These are phyloP conservation scores for Meteorus sp. DNA, from an alignment of 1,140 invertebrate genomes.

Conservation along the genomic window DNA sequence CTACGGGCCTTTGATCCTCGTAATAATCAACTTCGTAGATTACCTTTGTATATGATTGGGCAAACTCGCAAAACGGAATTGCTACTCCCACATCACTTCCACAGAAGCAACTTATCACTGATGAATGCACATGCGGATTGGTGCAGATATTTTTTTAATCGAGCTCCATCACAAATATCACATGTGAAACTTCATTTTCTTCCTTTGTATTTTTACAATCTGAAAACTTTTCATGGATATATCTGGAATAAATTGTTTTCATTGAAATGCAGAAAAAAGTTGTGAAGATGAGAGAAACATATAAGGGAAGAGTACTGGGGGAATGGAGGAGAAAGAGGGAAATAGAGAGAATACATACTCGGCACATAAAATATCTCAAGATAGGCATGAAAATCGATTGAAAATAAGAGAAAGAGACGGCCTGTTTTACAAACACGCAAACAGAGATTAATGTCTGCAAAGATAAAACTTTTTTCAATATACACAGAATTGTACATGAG, in stretches of 20 bases:
- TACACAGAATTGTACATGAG: too few species aligned
- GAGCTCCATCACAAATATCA: too few species aligned
- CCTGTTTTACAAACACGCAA: background rate
- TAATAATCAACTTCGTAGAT: background rate
- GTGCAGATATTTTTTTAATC: too few species aligned
- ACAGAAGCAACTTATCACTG: too few species aligned
- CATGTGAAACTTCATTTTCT: background rate
- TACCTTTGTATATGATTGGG: background rate
- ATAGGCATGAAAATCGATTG: too few species aligned
- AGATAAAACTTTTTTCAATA: background rate
- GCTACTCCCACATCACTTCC: background rate
- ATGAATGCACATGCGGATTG: too few species aligned
- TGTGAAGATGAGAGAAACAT: too few species aligned
- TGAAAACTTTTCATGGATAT: too few species aligned
- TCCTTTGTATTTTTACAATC: background rate
- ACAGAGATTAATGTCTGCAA: too few species aligned
- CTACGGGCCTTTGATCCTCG: too few species aligned
- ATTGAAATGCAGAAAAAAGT: background rate
- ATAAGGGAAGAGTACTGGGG: background rate
- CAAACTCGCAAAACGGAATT: background rate
- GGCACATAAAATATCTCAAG: constrained; percentile 18
- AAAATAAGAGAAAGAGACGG: background rate
- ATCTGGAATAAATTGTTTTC: too few species aligned
- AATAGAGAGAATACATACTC: constrained; percentile 26
- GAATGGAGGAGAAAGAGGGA: constrained; percentile 34